A percentile compares a stretch with the other conserved stretches of the same genome.
phyloP scores from a whole-genome alignment of 2,797 vertebrate species.

The Epinephelus awoara region DNA sequence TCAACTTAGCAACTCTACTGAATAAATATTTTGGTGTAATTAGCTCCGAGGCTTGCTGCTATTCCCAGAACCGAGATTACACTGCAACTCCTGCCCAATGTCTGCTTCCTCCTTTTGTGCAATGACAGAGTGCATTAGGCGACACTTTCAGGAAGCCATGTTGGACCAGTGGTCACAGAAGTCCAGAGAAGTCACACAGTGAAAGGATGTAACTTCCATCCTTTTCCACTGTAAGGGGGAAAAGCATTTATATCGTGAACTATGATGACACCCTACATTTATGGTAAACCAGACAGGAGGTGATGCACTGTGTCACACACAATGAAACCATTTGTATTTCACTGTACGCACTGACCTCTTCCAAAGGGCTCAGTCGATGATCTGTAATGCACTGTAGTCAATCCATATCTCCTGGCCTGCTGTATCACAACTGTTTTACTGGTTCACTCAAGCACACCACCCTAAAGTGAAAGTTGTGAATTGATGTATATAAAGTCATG shows the following conservation, averaged over 20 bases:
- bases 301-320: background rate
- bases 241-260: background rate
- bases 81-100: conserved; percentile 19
- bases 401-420: background rate
- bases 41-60: background rate
- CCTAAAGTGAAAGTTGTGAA: background rate
- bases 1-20: conserved; percentile 8
- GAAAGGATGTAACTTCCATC: background rate
- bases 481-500: background rate
- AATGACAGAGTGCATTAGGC: background rate
- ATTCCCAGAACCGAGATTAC: conserved; percentile 33
- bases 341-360: background rate
- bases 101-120: conserved; percentile 52
- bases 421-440: background rate
- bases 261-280: background rate
- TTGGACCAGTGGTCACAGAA: background rate
- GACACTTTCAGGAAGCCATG: conserved; percentile 14
- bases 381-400: background rate
- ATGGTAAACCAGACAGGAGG: background rate
- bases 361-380: background rate
- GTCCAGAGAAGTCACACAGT: too few relatives aligned
- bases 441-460: background rate
- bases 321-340: background rate
- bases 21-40: conserved; percentile 39
- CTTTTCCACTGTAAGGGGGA: background rate